phyloP scores from a whole-genome alignment of 2,888 invertebrate species.

The Cheilosia vernalis region DNA sequence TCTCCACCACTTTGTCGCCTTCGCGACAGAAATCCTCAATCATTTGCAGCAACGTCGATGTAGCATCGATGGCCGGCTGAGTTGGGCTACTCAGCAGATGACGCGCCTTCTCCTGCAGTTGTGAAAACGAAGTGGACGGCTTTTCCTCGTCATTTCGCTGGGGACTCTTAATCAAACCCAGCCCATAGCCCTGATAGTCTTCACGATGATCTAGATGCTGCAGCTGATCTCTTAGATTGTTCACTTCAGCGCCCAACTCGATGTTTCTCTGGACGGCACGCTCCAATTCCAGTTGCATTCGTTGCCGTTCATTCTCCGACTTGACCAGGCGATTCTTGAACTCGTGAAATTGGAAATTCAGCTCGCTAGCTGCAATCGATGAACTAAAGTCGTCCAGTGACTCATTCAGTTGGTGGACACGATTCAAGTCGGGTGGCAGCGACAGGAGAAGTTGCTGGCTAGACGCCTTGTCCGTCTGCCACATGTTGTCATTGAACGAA shows the following conservation, averaged over 20 bases:
- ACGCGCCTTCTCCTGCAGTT: slow-evolving; percentile 82
- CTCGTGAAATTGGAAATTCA: slow-evolving; percentile 85
- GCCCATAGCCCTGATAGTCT: slow-evolving; percentile 85
- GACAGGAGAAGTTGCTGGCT: slow-evolving; percentile 78
- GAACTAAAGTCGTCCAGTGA: slow-evolving; percentile 74
- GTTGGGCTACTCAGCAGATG: slow-evolving; percentile 80
- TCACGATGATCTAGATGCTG: slow-evolving; percentile 84
- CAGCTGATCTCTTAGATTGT: slow-evolving; percentile 82
- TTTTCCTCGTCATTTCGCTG: slow-evolving; percentile 77
- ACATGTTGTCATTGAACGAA: slow-evolving; percentile 81
- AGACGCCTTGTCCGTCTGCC: slow-evolving; percentile 50
- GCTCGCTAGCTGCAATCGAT: slow-evolving; percentile 80
- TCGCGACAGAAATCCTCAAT: slow-evolving; percentile 87
- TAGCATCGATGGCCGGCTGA: slow-evolving; percentile 77
- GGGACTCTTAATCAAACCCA: slow-evolving; percentile 80
- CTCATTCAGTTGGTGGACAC: slow-evolving; percentile 74
- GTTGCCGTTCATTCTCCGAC: slow-evolving; percentile 82
- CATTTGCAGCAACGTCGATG: slow-evolving; percentile 84
- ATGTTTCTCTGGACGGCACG: slow-evolving; percentile 86
- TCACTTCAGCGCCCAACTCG: slow-evolving; percentile 84
- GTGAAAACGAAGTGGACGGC: slow-evolving; percentile 80
- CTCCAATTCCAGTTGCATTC: slow-evolving; percentile 86
- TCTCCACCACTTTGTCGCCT: slow-evolving; percentile 86
- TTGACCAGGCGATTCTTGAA: slow-evolving; percentile 83
- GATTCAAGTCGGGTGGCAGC: slow-evolving; percentile 81